Conservation (phyloP, 2,797 vertebrate genomes). For the Neosilurus mollespiculum region DNA sequence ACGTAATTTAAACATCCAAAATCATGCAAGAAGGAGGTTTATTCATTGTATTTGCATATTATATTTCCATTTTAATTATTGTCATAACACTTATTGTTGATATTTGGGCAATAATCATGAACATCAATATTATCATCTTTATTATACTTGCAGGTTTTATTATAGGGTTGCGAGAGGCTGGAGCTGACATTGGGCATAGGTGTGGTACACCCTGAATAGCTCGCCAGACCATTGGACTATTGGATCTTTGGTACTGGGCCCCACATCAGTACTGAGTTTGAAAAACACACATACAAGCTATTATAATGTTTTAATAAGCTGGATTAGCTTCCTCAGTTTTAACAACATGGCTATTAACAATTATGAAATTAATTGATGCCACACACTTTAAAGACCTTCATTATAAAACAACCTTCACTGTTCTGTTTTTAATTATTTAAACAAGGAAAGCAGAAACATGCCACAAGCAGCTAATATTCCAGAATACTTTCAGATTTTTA, state of each 20-base stretch:
- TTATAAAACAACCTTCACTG: neutral
- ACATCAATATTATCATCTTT: no score
- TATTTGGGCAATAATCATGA: neutral
- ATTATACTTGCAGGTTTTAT: no score
- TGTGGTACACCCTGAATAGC: no score
- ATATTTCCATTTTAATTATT: neutral
- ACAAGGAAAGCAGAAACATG: neutral
- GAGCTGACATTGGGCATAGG: no score
- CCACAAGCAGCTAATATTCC: neutral
- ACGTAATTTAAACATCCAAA: neutral
- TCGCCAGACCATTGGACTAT: no score
- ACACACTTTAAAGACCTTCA: neutral
- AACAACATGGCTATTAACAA: neutral
- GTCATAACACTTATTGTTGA: neutral
- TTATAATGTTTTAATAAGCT: constrained; percentile 3
- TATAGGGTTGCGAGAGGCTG: no score
- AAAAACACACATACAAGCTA: neutral
- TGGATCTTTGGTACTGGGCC: no score
- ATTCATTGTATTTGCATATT: neutral
- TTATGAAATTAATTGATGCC: neutral
- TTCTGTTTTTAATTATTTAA: neutral
- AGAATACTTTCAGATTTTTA: neutral
- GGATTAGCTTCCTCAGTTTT: neutral
- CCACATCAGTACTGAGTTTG: no score
- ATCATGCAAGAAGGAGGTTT: neutral